Conservation (phyloP, 92 coral and sea anemone species). For the Epizoanthus rinbou region DNA sequence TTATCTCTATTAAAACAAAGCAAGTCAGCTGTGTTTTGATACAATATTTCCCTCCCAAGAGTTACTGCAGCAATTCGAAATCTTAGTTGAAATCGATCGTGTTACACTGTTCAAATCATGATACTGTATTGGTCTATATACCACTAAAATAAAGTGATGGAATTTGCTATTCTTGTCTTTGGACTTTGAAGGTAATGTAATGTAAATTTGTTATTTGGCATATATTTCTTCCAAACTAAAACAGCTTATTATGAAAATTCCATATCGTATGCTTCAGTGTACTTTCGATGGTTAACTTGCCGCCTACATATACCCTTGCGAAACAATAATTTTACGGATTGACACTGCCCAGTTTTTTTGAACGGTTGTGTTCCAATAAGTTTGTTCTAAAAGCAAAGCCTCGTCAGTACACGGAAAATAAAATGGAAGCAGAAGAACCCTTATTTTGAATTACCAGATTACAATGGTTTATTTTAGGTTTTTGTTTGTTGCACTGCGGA, state of each 20-base stretch:
- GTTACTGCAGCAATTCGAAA: background rate
- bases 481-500: conserved; percentile 26
- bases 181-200: background rate
- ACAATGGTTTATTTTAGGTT: conserved; percentile 22
- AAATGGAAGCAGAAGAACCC: background rate
- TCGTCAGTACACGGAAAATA: background rate
- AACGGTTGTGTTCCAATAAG: background rate
- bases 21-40: conserved; percentile 11
- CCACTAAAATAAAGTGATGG: background rate
- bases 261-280: background rate
- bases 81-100: background rate
- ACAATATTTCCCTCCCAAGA: background rate
- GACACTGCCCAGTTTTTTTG: background rate
- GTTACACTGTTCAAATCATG: background rate
- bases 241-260: too few relatives aligned
- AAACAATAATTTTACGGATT: background rate
- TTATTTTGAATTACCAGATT: background rate
- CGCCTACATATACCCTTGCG: background rate
- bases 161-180: background rate
- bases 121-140: background rate
- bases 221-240: background rate
- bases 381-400: background rate
- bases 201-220: background rate
- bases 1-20: conserved; percentile 2
- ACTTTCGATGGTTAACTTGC: background rate